phyloP scores from a whole-genome alignment of 2,113 vertebrate species.

The Platanista minor region DNA sequence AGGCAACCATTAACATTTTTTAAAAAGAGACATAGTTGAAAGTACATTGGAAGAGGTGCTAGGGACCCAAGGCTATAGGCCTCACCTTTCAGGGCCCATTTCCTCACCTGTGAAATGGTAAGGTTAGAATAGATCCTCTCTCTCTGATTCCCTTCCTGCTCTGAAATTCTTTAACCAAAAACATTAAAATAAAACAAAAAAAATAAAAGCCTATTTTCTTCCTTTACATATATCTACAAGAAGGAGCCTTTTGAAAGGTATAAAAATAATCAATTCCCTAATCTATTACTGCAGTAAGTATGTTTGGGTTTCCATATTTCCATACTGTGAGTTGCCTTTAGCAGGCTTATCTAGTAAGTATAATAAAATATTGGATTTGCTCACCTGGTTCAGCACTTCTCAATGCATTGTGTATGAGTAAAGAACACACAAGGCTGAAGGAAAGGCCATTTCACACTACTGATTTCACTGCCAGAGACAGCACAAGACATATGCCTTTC shows the following conservation, averaged over 20 bases:
- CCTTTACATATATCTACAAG: background rate
- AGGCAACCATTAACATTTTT: background rate
- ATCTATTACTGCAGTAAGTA: background rate
- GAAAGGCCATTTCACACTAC: conserved; percentile 2
- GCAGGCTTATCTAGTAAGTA: background rate
- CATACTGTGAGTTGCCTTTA: background rate
- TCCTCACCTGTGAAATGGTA: background rate
- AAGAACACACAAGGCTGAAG: background rate
- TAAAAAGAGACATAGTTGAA: background rate
- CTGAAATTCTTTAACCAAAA: background rate
- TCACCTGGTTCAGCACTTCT: background rate
- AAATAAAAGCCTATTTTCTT: background rate
- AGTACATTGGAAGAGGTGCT: background rate
- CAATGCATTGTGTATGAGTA: background rate
- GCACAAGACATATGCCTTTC: background rate
- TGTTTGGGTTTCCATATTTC: background rate
- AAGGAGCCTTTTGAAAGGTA: background rate
- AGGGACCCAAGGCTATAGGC: background rate
- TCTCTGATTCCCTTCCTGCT: background rate
- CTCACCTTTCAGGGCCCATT: background rate
- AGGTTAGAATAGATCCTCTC: background rate
- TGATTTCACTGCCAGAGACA: conserved; percentile 2
- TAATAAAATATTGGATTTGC: background rate
- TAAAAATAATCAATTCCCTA: background rate
- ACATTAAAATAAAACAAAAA: background rate